Conservation (phyloP, 2,888 invertebrate genomes). For the Apeira syringaria region DNA sequence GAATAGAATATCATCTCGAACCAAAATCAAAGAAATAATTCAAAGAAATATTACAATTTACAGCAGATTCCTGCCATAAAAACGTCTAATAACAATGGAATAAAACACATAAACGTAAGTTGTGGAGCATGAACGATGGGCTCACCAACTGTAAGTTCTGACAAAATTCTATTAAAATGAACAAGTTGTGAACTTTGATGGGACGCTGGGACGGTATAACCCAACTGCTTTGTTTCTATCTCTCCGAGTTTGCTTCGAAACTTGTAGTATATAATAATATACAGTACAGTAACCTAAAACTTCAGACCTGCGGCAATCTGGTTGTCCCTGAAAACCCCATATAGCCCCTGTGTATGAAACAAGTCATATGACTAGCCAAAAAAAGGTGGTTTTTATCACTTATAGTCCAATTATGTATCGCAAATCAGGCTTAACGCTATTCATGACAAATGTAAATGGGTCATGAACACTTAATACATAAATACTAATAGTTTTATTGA, state of each 20-base stretch:
- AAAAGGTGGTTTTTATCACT: no score
- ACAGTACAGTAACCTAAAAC: no score
- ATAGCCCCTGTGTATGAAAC: no score
- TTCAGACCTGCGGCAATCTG: no score
- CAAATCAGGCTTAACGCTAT: no score
- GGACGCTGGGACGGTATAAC: conserved; percentile 34
- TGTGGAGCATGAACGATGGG: conserved; percentile 31
- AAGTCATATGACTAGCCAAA: no score
- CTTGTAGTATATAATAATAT: no score
- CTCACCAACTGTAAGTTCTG: conserved; percentile 40
- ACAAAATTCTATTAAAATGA: conserved; percentile 54
- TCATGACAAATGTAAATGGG: no score
- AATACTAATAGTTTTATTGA: no score
- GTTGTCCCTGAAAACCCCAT: no score
- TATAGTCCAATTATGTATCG: no score
- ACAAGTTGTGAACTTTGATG: conserved; percentile 53
- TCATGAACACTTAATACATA: no score
- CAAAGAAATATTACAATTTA: conserved; percentile 21
- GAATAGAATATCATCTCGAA: conserved; percentile 8
- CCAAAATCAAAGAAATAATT: conserved; percentile 8
- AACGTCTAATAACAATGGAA: conserved; percentile 35
- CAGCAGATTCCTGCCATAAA: conserved; percentile 22
- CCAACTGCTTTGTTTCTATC: conserved; percentile 11
- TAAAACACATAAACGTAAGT: conserved; percentile 37
- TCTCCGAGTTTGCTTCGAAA: conserved; percentile 2